Evolutionary conservation across 2,113 vertebrate genomes (phyloP).

Genomic region (Ascaphus truei): DNA sequence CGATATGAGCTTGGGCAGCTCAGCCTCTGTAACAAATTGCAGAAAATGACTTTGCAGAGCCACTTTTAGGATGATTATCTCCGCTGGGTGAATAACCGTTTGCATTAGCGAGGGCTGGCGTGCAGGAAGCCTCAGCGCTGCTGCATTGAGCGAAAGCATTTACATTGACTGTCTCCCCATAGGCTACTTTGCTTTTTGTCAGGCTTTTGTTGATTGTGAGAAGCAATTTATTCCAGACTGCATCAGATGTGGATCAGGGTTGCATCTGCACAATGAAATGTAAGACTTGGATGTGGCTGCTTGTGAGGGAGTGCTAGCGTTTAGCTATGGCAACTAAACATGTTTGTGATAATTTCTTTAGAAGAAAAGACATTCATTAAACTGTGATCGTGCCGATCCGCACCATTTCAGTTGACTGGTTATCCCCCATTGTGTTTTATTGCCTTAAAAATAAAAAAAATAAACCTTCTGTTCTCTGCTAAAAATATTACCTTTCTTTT

Average conservation of each 20-base stretch:
- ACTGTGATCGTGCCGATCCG: no score
- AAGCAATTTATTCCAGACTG: not conserved
- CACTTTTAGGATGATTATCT: conserved; percentile 13
- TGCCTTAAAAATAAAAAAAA: no score
- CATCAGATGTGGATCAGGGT: not conserved
- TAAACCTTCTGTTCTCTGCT: no score
- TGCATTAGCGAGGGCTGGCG: conserved; percentile 25
- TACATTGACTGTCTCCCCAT: conserved; percentile 25
- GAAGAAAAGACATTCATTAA: no score
- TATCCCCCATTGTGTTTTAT: no score
- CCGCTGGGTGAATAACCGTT: conserved; percentile 29
- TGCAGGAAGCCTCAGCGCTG: not conserved
- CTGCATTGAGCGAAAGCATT: conserved; percentile 17
- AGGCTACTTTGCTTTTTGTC: conserved; percentile 20
- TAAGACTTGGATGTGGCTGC: not conserved
- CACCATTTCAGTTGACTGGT: no score
- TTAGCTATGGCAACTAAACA: not conserved
- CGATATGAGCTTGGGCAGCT: conserved; percentile 26
- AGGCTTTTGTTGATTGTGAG: not conserved
- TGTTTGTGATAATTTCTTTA: no score
- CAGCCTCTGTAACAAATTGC: conserved; percentile 26
- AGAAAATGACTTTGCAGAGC: conserved; percentile 28
- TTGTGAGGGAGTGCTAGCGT: not conserved
- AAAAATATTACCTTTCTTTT: no score
- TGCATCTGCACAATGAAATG: not conserved